Conservation (phyloP, 2,113 vertebrate genomes). For the Thamnaconus septentrionalis region DNA sequence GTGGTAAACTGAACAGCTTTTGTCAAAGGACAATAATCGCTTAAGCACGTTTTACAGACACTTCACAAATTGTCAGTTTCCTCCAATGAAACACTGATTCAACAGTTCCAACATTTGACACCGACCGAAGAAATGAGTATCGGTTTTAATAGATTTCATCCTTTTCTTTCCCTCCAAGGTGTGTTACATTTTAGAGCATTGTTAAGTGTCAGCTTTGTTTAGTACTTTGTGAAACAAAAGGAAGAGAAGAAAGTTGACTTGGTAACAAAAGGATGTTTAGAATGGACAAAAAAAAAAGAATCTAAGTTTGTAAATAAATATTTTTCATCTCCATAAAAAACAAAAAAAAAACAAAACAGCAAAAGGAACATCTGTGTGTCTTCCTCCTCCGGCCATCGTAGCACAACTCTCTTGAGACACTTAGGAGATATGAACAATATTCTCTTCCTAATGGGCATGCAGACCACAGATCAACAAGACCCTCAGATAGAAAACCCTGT, state of each 20-base stretch:
- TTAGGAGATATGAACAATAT: constrained; percentile 78
- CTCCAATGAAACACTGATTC: constrained; percentile 38
- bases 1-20: constrained; percentile 50
- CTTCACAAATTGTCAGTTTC: constrained; percentile 16
- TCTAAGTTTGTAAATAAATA: constrained; percentile 80
- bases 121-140: constrained; percentile 54
- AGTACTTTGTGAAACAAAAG: constrained; percentile 53
- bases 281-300: constrained; percentile 50
- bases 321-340: constrained; percentile 58
- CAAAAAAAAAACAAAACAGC: constrained; percentile 36
- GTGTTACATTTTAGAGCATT: constrained; percentile 58
- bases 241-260: constrained; percentile 29
- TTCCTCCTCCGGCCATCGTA: constrained; percentile 52
- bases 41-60: constrained; percentile 26
- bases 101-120: constrained; percentile 57
- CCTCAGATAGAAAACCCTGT: constrained; percentile 79
- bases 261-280: constrained; percentile 64
- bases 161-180: constrained; percentile 40
- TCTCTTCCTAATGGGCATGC: constrained; percentile 86
- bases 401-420: constrained; percentile 65
- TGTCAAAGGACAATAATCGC: constrained; percentile 37
- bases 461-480: constrained; percentile 86
- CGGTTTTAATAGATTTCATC: constrained; percentile 51
- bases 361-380: constrained; percentile 59
- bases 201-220: constrained; percentile 53